Base-by-base conservation (phyloP, 2,888 invertebrate species). In the Nymphalis urticae region DNA sequence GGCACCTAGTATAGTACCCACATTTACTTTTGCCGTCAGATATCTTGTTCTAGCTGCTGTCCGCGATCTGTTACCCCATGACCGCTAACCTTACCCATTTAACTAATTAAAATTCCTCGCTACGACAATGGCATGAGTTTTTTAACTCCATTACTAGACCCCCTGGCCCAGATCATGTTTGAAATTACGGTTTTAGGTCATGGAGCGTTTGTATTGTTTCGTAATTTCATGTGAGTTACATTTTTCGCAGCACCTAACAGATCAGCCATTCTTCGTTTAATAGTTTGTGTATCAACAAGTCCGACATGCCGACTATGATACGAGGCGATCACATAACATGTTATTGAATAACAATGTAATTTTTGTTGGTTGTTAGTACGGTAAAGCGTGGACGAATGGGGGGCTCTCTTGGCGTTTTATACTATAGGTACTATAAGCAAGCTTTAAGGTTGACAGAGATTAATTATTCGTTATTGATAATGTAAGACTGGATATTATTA, bases 31-130 rank as follows among this genome's bases (percentile, higher is more conserved):
- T 36, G 47, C 27, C 10, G 17, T 24, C 8, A n/a, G 24, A 8
- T 54, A 58, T 54, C 21, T 21, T 32, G n/a, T n/a, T 42, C 24
- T 6, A 48, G 16, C 58, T 42, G 10, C 42, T 17, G 48, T 56
- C 48, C 50, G 19, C 36, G 16, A 7, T 13, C 48, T 58, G 47
- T 64, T 56, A 50, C 64, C 42, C 47, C 47, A 59, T 53, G 53
- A 51, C 24, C 17, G 80, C 77, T 77, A 82, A 81, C 82, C 81
- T 83, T 84, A 85, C 81, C 81, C 84, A 85, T 83, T 85, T 84
- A 79, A 79, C 83, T 87, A 85, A 88, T 88, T 88, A 87, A 87
- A 81, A 88, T 87, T 86, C 85, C 83, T 85, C 81, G 82, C 77
- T 82, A 79, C 79, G 77, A 79, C 84, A 81, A 78, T 80, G 82